Percentiles rank a stretch among this genome's conserved stretches.
Evolutionary conservation across 2,888 invertebrate genomes (phyloP).

Genomic region (Pristionchus arcanus): DNA sequence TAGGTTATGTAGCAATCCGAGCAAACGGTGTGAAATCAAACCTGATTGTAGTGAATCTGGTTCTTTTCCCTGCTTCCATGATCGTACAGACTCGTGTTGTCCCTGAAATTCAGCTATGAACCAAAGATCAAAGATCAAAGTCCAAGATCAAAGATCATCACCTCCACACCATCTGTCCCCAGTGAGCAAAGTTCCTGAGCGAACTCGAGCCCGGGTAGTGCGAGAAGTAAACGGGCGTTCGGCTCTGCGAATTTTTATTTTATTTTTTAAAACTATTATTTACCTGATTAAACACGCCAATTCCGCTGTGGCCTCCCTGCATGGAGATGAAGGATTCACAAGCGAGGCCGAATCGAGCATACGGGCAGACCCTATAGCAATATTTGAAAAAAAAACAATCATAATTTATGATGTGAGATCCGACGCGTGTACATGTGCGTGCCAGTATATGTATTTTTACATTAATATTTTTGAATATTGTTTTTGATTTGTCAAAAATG

Average conservation of each 20-base stretch:
- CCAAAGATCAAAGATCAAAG: not conserved
- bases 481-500: no score
- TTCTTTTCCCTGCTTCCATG: constrained; percentile 22
- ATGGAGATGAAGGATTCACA: constrained; percentile 15
- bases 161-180: constrained; percentile 53
- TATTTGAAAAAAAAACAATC: no score
- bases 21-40: no score
- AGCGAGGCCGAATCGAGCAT: not conserved
- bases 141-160: not conserved
- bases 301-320: not conserved
- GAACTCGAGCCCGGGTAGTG: constrained; percentile 51
- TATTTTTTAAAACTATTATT: not conserved
- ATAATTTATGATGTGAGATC: no score
- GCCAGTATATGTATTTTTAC: no score
- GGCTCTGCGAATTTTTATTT: not conserved
- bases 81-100: constrained; percentile 3
- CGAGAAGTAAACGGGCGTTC: constrained; percentile 47
- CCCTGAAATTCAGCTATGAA: not conserved
- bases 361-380: constrained; percentile 27
- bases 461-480: no score
- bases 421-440: no score
- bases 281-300: constrained; percentile 36
- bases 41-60: constrained; percentile 32
- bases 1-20: no score
- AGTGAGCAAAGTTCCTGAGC: constrained; percentile 46